A percentile compares a stretch with the other conserved stretches of the same genome.
Evolutionary conservation across 1,140 invertebrate genomes (phyloP).

Genomic region (Elymnias hypermnestra): DNA sequence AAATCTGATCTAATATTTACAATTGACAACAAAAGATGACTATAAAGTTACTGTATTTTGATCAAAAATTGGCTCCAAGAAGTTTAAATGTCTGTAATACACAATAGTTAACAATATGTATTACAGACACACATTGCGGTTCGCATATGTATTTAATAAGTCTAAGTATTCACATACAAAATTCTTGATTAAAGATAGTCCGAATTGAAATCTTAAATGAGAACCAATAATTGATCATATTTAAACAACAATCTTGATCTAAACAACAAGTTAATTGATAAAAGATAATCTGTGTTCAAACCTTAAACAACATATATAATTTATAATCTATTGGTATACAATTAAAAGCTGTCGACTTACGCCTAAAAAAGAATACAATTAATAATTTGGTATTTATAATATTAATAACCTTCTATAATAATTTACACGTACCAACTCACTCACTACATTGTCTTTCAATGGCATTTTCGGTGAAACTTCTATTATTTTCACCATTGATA

Average conservation of each 20-base stretch:
- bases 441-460: slow-evolving; percentile 7
- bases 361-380: slow-evolving; percentile 29
- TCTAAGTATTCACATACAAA: no score
- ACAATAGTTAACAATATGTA: no score
- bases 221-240: slow-evolving; percentile 9
- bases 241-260: slow-evolving; percentile 6
- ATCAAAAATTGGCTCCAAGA: slow-evolving; percentile 18
- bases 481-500: neutral
- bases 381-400: slow-evolving; percentile 20
- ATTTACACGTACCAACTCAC: slow-evolving; percentile 2
- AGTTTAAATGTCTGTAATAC: neutral
- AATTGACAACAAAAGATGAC: slow-evolving; percentile 24
- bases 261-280: slow-evolving; percentile 19
- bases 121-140: no score
- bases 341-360: slow-evolving; percentile 29
- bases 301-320: slow-evolving; percentile 16
- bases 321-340: slow-evolving; percentile 29
- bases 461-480: neutral
- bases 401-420: neutral
- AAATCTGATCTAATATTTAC: slow-evolving; percentile 33
- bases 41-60: slow-evolving; percentile 13
- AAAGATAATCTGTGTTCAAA: slow-evolving; percentile 16
- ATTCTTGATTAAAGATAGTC: no score
- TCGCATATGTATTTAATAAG: no score
- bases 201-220: no score